phyloP scores from a whole-genome alignment of 2,888 invertebrate species.

The Encarsia formosa region DNA sequence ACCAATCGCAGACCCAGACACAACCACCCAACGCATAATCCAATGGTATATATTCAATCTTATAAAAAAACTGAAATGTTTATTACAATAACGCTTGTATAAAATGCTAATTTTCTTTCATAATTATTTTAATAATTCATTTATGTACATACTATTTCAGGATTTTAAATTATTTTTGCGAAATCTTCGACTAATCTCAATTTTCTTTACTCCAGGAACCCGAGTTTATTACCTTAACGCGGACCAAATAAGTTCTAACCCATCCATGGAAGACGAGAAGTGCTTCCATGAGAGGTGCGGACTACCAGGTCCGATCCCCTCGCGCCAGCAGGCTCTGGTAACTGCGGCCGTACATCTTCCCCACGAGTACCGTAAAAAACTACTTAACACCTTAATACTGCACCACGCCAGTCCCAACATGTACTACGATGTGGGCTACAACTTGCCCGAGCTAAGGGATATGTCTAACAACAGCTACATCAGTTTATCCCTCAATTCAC shows the following conservation, averaged over 20 bases:
- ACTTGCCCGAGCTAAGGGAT: slow-evolving; percentile 47
- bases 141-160: background rate
- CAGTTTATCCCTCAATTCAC: slow-evolving; percentile 52
- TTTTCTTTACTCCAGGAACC: slow-evolving; percentile 15
- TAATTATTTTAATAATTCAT: background rate
- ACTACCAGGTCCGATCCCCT: no score
- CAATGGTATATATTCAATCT: no score
- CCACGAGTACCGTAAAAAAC: slow-evolving; percentile 46
- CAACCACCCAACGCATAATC: slow-evolving; percentile 20
- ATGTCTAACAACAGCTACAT: slow-evolving; percentile 54
- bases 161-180: background rate
- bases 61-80: no score
- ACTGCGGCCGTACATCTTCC: slow-evolving; percentile 40
- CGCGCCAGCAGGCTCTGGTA: slow-evolving; percentile 17
- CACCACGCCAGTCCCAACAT: slow-evolving; percentile 41
- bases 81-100: no score
- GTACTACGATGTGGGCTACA: slow-evolving; percentile 42
- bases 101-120: no score
- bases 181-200: background rate
- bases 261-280: background rate
- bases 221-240: slow-evolving; percentile 33
- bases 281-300: no score
- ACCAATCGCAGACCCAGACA: slow-evolving; percentile 42
- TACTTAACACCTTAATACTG: slow-evolving; percentile 42
- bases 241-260: slow-evolving; percentile 70